Evolutionary conservation across 2,888 invertebrate genomes (phyloP).

Genomic region (Digitonthophagus gazella): DNA sequence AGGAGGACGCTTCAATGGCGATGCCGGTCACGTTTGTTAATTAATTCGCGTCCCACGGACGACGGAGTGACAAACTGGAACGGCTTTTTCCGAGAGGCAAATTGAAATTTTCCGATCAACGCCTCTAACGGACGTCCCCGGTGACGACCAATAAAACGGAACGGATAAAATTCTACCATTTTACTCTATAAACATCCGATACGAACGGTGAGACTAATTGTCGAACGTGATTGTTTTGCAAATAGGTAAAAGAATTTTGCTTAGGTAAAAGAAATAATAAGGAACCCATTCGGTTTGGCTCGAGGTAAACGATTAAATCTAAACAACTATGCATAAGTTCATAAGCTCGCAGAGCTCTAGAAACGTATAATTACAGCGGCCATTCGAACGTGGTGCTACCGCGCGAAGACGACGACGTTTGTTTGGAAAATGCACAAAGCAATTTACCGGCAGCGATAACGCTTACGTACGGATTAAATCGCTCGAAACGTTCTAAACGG

Average conservation of each 20-base stretch:
- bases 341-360: neutral
- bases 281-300: too few relatives aligned
- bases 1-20: neutral
- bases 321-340: slow-evolving; percentile 5
- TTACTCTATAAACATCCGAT: slow-evolving; percentile 30
- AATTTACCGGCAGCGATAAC: neutral
- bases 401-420: neutral
- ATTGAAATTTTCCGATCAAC: neutral
- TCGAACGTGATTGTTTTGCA: slow-evolving; percentile 38
- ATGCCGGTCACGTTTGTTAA: neutral
- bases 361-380: neutral
- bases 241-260: too few relatives aligned
- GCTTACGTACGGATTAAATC: neutral
- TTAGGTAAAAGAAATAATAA: too few relatives aligned
- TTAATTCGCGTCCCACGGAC: neutral
- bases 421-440: neutral
- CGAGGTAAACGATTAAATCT: slow-evolving; percentile 13
- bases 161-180: slow-evolving; percentile 27
- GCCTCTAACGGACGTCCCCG: slow-evolving; percentile 8
- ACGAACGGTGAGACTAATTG: slow-evolving; percentile 38
- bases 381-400: neutral
- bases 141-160: slow-evolving; percentile 28
- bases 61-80: neutral
- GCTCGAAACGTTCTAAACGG: neutral
- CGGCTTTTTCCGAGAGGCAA: neutral